Base-by-base conservation (phyloP, 1,140 invertebrate genomes). In the Leptoteleia sp. region DNA sequence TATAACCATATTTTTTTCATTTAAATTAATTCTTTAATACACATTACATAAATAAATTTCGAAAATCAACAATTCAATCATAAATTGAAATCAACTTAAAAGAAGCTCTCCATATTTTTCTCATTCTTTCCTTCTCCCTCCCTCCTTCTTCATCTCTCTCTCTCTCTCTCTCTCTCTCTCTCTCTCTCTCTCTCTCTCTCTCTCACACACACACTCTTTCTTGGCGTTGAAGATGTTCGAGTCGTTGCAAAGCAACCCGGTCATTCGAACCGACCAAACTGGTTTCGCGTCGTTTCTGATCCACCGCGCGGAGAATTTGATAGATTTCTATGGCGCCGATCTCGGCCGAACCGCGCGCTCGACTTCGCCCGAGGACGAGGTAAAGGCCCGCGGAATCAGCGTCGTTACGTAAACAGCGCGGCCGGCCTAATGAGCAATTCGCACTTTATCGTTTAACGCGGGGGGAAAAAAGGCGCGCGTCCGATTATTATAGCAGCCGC, bases 221-320 rank as follows among this genome's bases (percentile, higher is more conserved):
- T n/a, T n/a, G n/a, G 12, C 38, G 42, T 61, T n/a, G 50, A 29
- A 48, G 48, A 68, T 64, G 59, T 31, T 79, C 64, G 70, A 61
- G 29, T 81, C 75, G 62, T 37, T 55, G 77, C 72, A 48, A 48
- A 81, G 64, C 82, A 85, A 83, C 82, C 84, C 84, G 83, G 83
- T 88, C 84, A 85, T 86, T 82, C 83, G 50, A 87, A 87, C 87
- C 82, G 80, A 85, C 84, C 86, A 88, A 88, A 88, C 88, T 89
- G 87, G 88, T 88, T 89, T 87, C 71, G 81, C 83, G 77, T 84
- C 83, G 81, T 85, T 86, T 85, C 84, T 84, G 83, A 87, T 88
- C 83, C 79, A 62, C 73, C 83, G 71, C 83, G 70, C 75, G 48
- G 80, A 84, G 80, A 87, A 88, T 88, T 88, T 87, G 87, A 89